Evolutionary conservation across 2,113 vertebrate species (phyloP).

Genomic region (Pterocles orientalis): DNA sequence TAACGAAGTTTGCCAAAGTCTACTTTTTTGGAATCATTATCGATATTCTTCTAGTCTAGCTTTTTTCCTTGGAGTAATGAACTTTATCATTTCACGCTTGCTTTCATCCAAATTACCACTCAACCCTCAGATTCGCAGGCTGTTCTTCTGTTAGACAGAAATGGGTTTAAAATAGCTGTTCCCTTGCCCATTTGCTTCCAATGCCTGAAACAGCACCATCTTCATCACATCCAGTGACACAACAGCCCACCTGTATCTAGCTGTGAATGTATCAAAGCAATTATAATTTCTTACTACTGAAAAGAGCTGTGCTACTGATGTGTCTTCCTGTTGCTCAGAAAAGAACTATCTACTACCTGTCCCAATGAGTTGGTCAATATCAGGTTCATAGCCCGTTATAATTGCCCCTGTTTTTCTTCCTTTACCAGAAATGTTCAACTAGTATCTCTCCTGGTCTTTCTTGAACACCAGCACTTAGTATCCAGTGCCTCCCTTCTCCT

Average conservation of each 20-base stretch:
- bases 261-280: neutral
- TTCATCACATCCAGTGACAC: neutral
- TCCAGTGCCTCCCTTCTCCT: neutral
- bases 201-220: neutral
- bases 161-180: neutral
- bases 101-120: neutral
- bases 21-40: constrained; percentile 39
- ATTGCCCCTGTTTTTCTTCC: neutral
- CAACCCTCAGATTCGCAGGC: neutral
- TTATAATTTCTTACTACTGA: neutral
- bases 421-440: neutral
- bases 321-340: neutral
- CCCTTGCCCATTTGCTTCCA: neutral
- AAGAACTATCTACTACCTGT: neutral
- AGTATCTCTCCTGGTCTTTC: neutral
- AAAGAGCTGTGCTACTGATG: neutral
- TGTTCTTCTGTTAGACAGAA: constrained; percentile 5
- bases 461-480: neutral
- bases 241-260: neutral
- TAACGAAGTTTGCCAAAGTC: constrained; percentile 26
- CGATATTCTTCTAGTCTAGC: neutral
- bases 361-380: neutral
- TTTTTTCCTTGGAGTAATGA: constrained; percentile 41
- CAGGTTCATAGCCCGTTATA: neutral
- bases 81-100: neutral